A percentile compares a stretch with the other conserved stretches of the same genome.
Evolutionary conservation across 2,888 invertebrate genomes (phyloP).

Genomic region (Gisinianus flammeolus): DNA sequence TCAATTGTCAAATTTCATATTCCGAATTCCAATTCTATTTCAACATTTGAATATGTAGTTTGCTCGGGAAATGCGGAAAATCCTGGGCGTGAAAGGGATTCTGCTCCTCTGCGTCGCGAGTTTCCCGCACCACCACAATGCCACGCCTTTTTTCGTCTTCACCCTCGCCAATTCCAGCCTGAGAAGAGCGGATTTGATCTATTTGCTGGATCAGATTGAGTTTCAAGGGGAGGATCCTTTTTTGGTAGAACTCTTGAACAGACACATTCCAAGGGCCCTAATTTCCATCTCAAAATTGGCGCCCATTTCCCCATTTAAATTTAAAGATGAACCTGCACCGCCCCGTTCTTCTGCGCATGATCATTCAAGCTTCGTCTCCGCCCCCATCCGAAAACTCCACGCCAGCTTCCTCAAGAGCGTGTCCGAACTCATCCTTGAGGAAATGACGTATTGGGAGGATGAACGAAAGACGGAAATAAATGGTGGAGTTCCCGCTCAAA

Average conservation of each 20-base stretch:
- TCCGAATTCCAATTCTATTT: neutral
- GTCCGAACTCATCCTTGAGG: neutral
- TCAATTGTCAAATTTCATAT: neutral
- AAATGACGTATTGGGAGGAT: slow-evolving; percentile 9
- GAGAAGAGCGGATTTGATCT: neutral
- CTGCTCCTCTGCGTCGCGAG: neutral
- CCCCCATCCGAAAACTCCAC: neutral
- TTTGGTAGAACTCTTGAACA: neutral
- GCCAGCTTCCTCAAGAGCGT: neutral
- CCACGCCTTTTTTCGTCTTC: neutral
- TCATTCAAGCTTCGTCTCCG: neutral
- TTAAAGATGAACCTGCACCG: neutral
- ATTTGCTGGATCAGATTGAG: slow-evolving; percentile 26
- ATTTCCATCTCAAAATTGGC: neutral
- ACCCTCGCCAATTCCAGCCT: slow-evolving; percentile 7
- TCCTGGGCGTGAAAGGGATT: neutral
- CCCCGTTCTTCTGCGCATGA: neutral
- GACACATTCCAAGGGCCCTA: neutral
- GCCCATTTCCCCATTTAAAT: neutral
- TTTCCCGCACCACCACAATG: neutral
- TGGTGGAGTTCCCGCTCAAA: neutral
- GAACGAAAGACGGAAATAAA: neutral
- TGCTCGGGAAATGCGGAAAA: neutral
- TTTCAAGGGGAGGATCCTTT: neutral
- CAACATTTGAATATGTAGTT: neutral